These are phyloP conservation scores for Zophobas morio DNA, from an alignment of 1,140 invertebrate species.

Conservation along the genomic window DNA sequence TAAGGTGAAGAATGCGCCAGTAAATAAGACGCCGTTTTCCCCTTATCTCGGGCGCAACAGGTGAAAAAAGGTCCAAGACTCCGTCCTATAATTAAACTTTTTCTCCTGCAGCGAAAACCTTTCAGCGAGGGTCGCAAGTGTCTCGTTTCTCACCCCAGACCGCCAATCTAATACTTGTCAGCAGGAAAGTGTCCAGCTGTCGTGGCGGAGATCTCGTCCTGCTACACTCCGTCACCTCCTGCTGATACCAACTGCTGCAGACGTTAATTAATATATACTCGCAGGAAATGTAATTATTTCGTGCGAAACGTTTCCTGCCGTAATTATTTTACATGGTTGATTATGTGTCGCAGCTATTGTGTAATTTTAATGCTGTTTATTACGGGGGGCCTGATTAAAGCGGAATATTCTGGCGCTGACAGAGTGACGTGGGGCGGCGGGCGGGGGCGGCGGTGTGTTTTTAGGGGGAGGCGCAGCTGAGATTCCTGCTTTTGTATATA, in stretches of 20 bases:
- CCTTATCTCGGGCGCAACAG: constrained; percentile 21
- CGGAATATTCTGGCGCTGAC: constrained; percentile 45
- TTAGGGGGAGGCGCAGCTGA: constrained; percentile 20
- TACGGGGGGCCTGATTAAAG: constrained; percentile 29
- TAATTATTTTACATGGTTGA: constrained; percentile 65
- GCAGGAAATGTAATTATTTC: constrained; percentile 66
- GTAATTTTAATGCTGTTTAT: constrained; percentile 64
- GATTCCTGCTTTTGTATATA: no score
- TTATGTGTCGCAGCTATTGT: constrained; percentile 57
- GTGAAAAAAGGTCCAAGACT: constrained; percentile 27
- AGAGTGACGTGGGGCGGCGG: constrained; percentile 22
- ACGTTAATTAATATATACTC: constrained; percentile 68
- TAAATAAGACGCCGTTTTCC: constrained; percentile 26
- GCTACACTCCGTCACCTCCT: constrained; percentile 64
- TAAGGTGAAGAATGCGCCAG: constrained; percentile 13
- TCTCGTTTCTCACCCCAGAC: constrained; percentile 63
- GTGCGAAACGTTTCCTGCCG: constrained; percentile 62
- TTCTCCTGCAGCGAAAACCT: constrained; percentile 30
- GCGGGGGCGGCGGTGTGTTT: background rate
- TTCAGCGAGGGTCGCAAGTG: constrained; percentile 58
- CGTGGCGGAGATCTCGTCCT: constrained; percentile 59
- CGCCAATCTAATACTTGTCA: constrained; percentile 67
- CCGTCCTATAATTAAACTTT: constrained; percentile 34
- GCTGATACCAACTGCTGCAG: constrained; percentile 66
- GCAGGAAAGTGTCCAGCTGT: constrained; percentile 68